phyloP scores from a whole-genome alignment of 2,797 vertebrate genomes.

The Poeciliopsis gracilis region DNA sequence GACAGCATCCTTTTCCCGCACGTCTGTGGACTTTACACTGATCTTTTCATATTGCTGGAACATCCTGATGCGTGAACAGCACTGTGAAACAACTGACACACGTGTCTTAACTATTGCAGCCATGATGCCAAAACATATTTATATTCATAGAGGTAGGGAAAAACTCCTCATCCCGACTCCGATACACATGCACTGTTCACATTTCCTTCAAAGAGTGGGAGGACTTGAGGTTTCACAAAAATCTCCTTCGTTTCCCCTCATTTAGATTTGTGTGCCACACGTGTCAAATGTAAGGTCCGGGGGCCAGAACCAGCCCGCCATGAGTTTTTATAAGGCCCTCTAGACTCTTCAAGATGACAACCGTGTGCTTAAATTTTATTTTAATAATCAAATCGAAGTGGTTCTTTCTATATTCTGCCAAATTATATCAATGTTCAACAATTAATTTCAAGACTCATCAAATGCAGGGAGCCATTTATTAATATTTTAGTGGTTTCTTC shows the following conservation, averaged over 20 bases:
- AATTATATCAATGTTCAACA: no score
- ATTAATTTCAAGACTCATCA: no score
- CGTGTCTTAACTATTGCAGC: not conserved
- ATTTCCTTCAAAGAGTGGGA: not conserved
- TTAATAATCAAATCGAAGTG: no score
- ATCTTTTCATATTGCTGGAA: not conserved
- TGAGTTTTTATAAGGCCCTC: no score
- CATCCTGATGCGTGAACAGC: not conserved
- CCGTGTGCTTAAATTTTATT: no score
- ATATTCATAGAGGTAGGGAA: not conserved
- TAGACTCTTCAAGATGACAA: no score
- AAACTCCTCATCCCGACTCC: not conserved
- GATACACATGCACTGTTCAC: not conserved
- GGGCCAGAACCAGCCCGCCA: no score
- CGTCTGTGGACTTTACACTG: not conserved
- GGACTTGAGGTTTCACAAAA: not conserved
- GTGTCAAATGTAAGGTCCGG: not conserved
- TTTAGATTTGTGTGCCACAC: not conserved
- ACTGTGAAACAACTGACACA: not conserved
- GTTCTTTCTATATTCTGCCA: no score
- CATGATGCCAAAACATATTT: not conserved
- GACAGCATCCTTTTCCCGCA: not conserved
- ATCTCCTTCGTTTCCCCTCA: not conserved
- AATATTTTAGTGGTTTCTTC: no score
- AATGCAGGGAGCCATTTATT: no score